Conservation (phyloP, 1,140 invertebrate species). For the Drosophila nikananu region DNA sequence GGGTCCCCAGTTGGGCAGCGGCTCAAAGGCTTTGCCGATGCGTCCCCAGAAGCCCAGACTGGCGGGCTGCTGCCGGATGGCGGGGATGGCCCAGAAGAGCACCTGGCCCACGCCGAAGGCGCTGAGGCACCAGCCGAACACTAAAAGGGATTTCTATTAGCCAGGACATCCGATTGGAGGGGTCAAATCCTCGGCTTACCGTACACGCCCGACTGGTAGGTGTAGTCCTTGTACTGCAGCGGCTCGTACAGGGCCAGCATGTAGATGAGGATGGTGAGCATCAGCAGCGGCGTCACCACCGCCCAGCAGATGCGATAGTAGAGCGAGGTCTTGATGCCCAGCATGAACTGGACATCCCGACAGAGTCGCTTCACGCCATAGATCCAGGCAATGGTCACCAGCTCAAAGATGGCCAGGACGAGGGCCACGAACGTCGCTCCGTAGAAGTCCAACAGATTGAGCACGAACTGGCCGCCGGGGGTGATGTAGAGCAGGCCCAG, state of each 20-base stretch:
- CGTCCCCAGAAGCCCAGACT: slow-evolving; percentile 78
- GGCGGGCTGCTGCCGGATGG: slow-evolving; percentile 69
- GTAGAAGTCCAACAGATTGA: slow-evolving; percentile 94
- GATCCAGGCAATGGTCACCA: slow-evolving; percentile 90
- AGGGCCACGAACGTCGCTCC: slow-evolving; percentile 92
- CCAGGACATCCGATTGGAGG: not conserved
- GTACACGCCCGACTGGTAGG: slow-evolving; percentile 86
- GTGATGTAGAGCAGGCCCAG: slow-evolving; percentile 91
- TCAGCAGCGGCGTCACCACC: slow-evolving; percentile 89
- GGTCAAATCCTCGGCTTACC: slow-evolving; percentile 72
- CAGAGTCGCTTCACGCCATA: slow-evolving; percentile 90
- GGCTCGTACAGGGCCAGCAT: slow-evolving; percentile 86
- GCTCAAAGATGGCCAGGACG: slow-evolving; percentile 90
- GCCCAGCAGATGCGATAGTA: slow-evolving; percentile 94
- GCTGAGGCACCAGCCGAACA: slow-evolving; percentile 87
- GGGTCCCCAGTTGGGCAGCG: slow-evolving; percentile 87
- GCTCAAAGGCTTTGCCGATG: slow-evolving; percentile 85
- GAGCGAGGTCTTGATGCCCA: slow-evolving; percentile 89
- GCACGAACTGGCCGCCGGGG: slow-evolving; percentile 93
- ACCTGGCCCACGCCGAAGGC: slow-evolving; percentile 87
- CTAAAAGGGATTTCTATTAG: slow-evolving; percentile 72
- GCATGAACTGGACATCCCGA: slow-evolving; percentile 90
- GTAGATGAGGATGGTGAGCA: slow-evolving; percentile 89
- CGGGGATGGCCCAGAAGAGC: slow-evolving; percentile 86
- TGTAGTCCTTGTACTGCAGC: slow-evolving; percentile 86